These are phyloP conservation scores for Allobates femoralis DNA, from an alignment of 2,797 vertebrate genomes.

Conservation along the genomic window DNA sequence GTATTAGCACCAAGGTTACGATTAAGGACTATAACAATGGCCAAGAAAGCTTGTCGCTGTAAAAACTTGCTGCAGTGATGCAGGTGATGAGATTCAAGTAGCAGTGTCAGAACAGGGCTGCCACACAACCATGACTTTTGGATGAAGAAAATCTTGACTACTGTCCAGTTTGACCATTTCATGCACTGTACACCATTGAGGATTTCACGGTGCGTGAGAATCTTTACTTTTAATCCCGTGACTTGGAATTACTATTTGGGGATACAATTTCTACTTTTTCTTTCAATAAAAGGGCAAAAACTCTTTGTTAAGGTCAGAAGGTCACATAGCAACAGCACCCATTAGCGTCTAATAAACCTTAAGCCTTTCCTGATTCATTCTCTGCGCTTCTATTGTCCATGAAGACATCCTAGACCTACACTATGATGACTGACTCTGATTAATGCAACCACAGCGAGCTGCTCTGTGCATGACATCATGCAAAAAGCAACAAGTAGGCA, in stretches of 20 bases:
- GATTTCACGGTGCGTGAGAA: not conserved
- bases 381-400: not conserved
- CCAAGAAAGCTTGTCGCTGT: not conserved
- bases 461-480: slow-evolving; percentile 26
- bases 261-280: slow-evolving; percentile 1
- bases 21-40: not conserved
- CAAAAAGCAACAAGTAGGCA: slow-evolving; percentile 31
- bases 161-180: not conserved
- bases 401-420: not conserved
- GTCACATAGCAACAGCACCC: slow-evolving; percentile 22
- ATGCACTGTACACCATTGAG: not conserved
- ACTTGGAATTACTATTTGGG: slow-evolving; percentile 1
- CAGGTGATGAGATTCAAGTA: not conserved
- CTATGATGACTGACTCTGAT: slow-evolving; percentile 64
- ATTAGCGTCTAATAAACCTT: slow-evolving; percentile 33
- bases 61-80: not conserved
- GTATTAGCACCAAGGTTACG: not conserved
- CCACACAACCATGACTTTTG: not conserved
- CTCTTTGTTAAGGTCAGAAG: slow-evolving; percentile 68
- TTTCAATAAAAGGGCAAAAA: not conserved
- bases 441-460: slow-evolving; percentile 65
- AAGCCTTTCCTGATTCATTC: slow-evolving; percentile 32
- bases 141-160: not conserved
- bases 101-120: not conserved
- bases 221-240: not conserved